Evolutionary conservation across 1,140 invertebrate species (phyloP), one percentile per base, ranked within the genome.

Genomic region (Diorhabda sublineata): DNA sequence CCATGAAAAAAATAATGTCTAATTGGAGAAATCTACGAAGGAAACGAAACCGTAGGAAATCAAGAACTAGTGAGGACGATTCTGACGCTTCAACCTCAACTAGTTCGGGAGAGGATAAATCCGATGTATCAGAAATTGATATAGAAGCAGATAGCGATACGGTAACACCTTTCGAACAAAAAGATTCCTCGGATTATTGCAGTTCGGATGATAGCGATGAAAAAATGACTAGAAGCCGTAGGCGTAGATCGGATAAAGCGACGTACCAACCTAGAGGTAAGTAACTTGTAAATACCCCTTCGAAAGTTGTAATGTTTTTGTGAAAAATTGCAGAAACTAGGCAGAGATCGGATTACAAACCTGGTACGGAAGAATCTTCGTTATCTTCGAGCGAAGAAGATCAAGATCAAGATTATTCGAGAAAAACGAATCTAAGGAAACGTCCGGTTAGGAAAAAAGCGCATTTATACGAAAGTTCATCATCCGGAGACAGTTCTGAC

Each of bases 1-100:
- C 92, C 69, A 92, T 93, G 69, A 84, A 84, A 71, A 83, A 80
- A 45, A 85, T 92, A 59, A 78, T 90, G 5, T 84, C 81, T 26
- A 86, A 83, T 70, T 91, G 87, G 85, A 89, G 88, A 76, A 69
- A 67, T 52, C 65, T 71, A n/a, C 71, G 61, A 64, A 66, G 68
- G 41, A 66, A 57, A 47, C 9, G 59, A 44, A 61, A 45, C n/a
- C 58, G 66, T 8, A 59, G 57, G 62, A 70, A 58, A 57, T 43
- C 66, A 41, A 60, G 67, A 62, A 69, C 66, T 47, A 74, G 68
- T 69, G 67, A 74, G 43, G 60, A 67, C 42, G 64, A 68, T 42
- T 58, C 64, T 45, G 63, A 11, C 58, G 61, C 11, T 42, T 47
- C 62, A 72, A 71, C 64, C 75, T 58, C 66, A 9, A 62, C 66